Evolutionary conservation across 2,797 vertebrate species (phyloP).

Genomic region (Peromyscus nudipes): DNA sequence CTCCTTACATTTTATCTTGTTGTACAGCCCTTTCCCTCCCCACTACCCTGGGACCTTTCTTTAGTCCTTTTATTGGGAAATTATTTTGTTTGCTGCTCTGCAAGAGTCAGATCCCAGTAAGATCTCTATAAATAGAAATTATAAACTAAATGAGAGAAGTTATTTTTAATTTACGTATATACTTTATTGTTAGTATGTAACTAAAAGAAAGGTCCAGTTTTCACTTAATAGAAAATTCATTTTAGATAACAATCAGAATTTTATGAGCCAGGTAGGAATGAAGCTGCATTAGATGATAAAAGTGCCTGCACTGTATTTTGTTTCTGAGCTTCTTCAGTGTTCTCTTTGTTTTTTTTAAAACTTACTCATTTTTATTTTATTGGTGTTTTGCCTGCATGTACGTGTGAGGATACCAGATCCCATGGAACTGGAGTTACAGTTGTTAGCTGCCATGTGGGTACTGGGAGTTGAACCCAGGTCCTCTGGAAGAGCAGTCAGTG

Average conservation of each 20-base stretch:
- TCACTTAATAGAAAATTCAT: not conserved
- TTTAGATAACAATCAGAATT: not conserved
- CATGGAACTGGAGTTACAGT: too few species aligned
- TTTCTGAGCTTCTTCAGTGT: not conserved
- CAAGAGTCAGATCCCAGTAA: not conserved
- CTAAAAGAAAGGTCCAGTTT: not conserved
- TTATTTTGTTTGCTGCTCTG: not conserved
- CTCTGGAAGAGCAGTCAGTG: too few species aligned
- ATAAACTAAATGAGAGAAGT: not conserved
- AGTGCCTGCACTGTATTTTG: not conserved
- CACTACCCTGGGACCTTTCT: not conserved
- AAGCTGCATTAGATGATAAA: not conserved
- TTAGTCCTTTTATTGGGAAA: not conserved
- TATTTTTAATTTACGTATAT: not conserved
- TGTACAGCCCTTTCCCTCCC: not conserved
- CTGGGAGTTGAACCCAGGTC: too few species aligned
- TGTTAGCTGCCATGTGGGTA: too few species aligned
- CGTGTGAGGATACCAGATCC: too few species aligned
- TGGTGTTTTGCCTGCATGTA: too few species aligned
- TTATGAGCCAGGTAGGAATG: not conserved
- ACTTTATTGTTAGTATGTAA: not conserved
- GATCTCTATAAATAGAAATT: constrained; percentile 18
- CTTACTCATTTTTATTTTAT: too few species aligned
- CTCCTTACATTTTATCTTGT: not conserved
- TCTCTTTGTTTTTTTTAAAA: not conserved